Evolutionary conservation across 2,888 invertebrate genomes (phyloP), one percentile per base, ranked within the genome.

Genomic region (Embidobia sp.): DNA sequence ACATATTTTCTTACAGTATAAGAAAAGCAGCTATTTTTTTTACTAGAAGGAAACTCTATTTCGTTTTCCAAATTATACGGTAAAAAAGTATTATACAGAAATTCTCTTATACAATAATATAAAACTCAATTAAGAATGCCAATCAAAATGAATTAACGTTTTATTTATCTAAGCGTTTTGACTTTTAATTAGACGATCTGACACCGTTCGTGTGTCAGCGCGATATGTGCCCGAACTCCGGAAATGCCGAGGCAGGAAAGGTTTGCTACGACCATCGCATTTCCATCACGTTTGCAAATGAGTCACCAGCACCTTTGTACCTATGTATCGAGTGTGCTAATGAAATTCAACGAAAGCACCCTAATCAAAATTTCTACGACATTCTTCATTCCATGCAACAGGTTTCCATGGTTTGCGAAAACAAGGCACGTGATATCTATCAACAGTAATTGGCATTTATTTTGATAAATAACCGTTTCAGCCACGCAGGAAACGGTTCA

Each of bases 261-360:
- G 96, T 98, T 82, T 98, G 98, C 90, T 96, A 95, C 90, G 97
- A 98, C 90, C 98, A 98, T 88, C 94, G 94, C 87, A 95, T 97
- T 84, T 95, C 97, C 82, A 97, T 96, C 73, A 95, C 94, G 13
- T 95, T 95, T 88, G 95, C 96, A 0, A 93, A 93, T 0, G 96
- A 96, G 89, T 93, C 95, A 67, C 97, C 98, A 0, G 98, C 99
- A 11, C 99, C 99, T 0, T 92, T 99, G 6, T 98, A 97, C 88
- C 92, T 99, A 1, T 99, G 99, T 88, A 96, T 97, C 79, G 98
- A 98, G 90, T 99, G 99, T 90, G 97, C 97, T 37, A 96, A 97
- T 89, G 95, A 97, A 90, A 96, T 96, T 78, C 96, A 96, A 87
- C 93, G 96, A 19, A 96, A 96, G 85, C 95, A 96, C 87, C 95